Conservation (phyloP, 2,113 vertebrate species). For the Trochalopteron elliotii region DNA sequence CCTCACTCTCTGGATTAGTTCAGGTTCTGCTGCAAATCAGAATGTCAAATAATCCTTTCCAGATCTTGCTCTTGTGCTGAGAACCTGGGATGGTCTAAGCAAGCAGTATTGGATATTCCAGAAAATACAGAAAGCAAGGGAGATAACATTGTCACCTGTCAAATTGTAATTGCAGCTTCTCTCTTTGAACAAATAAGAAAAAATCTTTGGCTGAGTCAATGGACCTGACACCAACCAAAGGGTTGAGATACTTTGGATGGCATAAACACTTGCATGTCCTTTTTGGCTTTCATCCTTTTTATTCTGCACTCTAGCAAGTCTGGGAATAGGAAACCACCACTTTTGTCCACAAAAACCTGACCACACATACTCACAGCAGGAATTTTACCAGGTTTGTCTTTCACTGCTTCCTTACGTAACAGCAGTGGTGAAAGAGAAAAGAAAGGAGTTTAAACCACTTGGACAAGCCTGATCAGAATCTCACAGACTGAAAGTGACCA, state of each 20-base stretch:
- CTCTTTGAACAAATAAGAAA: background rate
- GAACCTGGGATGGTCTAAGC: background rate
- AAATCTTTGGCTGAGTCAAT: background rate
- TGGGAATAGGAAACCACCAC: slow-evolving; percentile 22
- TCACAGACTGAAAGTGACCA: background rate
- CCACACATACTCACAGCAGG: slow-evolving; percentile 1
- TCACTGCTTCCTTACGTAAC: background rate
- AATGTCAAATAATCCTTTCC: background rate
- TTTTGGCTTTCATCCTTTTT: background rate
- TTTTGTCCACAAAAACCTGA: slow-evolving; percentile 16
- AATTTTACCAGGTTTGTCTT: slow-evolving; percentile 6
- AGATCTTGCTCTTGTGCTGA: background rate
- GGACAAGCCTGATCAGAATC: background rate
- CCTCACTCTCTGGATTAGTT: background rate
- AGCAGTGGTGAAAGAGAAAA: background rate
- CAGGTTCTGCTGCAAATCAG: background rate
- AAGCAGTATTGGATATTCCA: background rate
- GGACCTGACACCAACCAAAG: background rate
- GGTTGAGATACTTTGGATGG: background rate
- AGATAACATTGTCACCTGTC: background rate
- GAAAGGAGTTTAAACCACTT: background rate
- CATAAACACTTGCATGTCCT: background rate
- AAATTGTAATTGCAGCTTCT: background rate
- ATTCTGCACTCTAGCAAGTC: background rate
- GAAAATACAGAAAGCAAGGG: background rate